Percentiles rank a stretch among this genome's conserved stretches.
These are phyloP conservation scores for Coecobrya sp. DNA, from an alignment of 2,888 invertebrate genomes.

Conservation along the genomic window DNA sequence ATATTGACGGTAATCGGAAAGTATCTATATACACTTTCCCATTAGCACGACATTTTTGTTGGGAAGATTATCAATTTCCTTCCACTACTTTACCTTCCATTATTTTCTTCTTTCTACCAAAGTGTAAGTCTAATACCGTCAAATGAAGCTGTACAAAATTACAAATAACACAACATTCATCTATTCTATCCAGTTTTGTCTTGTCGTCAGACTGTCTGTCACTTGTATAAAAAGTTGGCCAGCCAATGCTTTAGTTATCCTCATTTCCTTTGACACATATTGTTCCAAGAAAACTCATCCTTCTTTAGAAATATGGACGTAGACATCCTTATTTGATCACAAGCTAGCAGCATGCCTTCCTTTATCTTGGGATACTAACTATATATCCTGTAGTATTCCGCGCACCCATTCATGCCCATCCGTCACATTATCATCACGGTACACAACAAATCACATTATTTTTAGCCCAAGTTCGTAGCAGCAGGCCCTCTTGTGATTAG, in stretches of 20 bases:
- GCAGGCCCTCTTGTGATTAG: conserved; percentile 37
- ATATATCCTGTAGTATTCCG: neutral
- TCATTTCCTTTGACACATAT: conserved; percentile 9
- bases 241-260: neutral
- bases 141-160: neutral
- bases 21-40: too few relatives aligned
- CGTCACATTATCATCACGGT: neutral
- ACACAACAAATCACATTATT: conserved; percentile 41
- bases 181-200: neutral
- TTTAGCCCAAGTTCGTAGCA: neutral
- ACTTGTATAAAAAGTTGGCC: conserved; percentile 2
- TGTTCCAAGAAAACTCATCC: conserved; percentile 1
- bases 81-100: neutral
- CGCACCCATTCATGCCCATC: neutral
- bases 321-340: neutral
- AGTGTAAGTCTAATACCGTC: neutral
- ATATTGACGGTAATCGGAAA: conserved; percentile 4
- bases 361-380: too few relatives aligned
- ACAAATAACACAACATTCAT: neutral
- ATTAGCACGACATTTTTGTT: neutral
- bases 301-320: neutral
- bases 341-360: too few relatives aligned
- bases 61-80: neutral
- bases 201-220: conserved; percentile 5
- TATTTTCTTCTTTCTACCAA: neutral